A percentile compares a stretch with the other conserved stretches of the same genome.
Conservation (phyloP, 2,113 vertebrate genomes). For the Ahaetulla prasina region DNA sequence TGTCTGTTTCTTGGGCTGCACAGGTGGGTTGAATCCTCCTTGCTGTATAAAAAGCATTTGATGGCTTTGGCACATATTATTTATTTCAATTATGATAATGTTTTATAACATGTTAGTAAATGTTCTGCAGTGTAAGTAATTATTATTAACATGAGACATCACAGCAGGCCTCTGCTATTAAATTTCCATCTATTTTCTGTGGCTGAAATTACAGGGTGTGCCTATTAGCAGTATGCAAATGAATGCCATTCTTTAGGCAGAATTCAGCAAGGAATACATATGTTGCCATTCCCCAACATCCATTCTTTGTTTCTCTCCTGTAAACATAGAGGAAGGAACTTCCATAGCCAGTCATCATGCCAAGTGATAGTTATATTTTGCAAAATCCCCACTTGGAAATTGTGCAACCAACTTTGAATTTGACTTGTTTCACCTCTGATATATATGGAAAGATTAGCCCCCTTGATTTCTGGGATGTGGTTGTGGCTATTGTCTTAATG, state of each 20-base stretch:
- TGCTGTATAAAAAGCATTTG: conserved; percentile 3
- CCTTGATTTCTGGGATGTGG: neutral
- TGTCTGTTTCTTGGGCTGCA: neutral
- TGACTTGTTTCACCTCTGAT: neutral
- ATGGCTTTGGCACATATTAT: conserved; percentile 26
- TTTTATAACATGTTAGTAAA: conserved; percentile 23
- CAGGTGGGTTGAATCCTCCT: neutral
- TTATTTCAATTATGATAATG: conserved; percentile 36
- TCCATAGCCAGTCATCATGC: neutral
- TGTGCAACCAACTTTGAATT: neutral
- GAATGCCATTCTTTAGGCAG: neutral
- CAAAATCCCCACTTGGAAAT: neutral
- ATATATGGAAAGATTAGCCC: neutral
- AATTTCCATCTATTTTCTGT: conserved; percentile 37
- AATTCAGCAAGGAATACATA: neutral
- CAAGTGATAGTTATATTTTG: neutral
- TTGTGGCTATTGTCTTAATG: neutral
- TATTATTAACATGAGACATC: conserved; percentile 21
- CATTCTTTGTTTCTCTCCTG: neutral
- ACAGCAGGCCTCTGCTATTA: conserved; percentile 24
- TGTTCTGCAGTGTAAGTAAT: conserved; percentile 37
- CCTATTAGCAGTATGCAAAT: conserved; percentile 14
- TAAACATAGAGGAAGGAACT: neutral
- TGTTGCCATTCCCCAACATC: neutral
- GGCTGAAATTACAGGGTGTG: neutral